Evolutionary conservation across 1,140 invertebrate species (phyloP), one percentile per base, ranked within the genome.

Genomic region (Hyles euphorbiae): DNA sequence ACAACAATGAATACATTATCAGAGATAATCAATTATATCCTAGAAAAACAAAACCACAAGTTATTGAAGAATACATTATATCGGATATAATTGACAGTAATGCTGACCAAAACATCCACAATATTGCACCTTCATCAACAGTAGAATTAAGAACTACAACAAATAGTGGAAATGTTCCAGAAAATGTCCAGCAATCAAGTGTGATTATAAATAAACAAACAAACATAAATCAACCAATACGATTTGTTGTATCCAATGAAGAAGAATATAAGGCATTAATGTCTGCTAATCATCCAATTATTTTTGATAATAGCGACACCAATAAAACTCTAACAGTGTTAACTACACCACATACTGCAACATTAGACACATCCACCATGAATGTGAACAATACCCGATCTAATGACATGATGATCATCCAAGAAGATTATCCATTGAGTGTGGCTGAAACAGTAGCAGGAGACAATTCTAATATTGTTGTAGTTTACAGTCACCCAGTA

Each of bases 401-500:
- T 59, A 85, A 74, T 79, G 77, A 87, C 51, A 88, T 90, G 85
- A 85, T 90, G 78, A 81, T 89, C 46, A 83, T 88, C 53, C 85
- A 74, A 68, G 76, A 87, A 53, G 73, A 86, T 58, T 90, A 80
- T 67, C 76, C 81, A 55, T 71, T 89, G 36, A 88, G 80, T 80
- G 86, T 87, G 36, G 65, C 82, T 52, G 80, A 87, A 67, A 63
- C 81, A 10, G 82, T 89, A 45, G 61, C 82, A 40, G 62, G 76
- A 43, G 87, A 91, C 53, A 91, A 91, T 76, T 89, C 90, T 5
- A 92, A 92, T 65, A 91, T 91, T 72, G 91, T 92, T 32, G 91
- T 92, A 36, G 87, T 92, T n/a, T 92, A 92, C 56, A 91, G 91
- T 72, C 91, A 92, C 74, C 87, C 89, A 40, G 81, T 91, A 34